Percentiles rank a stretch among this genome's conserved stretches.
Conservation (phyloP, 2,888 invertebrate species). For the Hecatera dysodea region DNA sequence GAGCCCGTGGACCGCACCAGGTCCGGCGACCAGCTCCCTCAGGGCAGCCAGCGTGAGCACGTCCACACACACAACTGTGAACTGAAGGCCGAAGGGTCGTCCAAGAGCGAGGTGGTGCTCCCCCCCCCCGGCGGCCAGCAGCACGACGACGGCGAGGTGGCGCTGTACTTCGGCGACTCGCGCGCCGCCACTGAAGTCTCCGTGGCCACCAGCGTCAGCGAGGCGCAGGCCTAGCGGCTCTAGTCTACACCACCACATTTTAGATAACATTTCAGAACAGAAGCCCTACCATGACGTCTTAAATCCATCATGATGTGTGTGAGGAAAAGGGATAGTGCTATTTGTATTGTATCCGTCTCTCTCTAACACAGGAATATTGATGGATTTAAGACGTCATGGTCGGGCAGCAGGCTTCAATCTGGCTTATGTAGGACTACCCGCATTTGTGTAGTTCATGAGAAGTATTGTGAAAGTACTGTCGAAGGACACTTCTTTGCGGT, state of each 20-base stretch:
- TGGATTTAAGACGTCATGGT: too few relatives aligned
- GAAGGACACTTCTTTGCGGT: too few relatives aligned
- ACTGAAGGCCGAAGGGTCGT: slow-evolving; percentile 83
- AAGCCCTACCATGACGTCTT: too few relatives aligned
- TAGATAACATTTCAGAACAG: neutral
- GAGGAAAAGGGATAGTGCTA: too few relatives aligned
- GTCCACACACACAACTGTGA: slow-evolving; percentile 81
- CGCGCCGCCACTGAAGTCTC: slow-evolving; percentile 86
- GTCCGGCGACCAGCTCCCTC: slow-evolving; percentile 74
- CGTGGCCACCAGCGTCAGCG: slow-evolving; percentile 87
- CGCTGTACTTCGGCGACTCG: slow-evolving; percentile 88
- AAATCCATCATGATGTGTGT: too few relatives aligned
- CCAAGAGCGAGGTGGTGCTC: slow-evolving; percentile 83
- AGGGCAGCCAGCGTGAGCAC: slow-evolving; percentile 73
- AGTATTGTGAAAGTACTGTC: too few relatives aligned
- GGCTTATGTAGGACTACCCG: neutral
- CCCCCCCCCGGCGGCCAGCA: slow-evolving; percentile 77
- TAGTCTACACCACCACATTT: slow-evolving; percentile 72
- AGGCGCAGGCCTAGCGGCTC: slow-evolving; percentile 78
- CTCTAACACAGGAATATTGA: too few relatives aligned
- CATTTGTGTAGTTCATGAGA: neutral
- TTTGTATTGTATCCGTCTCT: too few relatives aligned
- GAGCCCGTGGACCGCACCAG: slow-evolving; percentile 84
- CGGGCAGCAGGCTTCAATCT: neutral
- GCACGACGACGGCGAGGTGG: slow-evolving; percentile 91